A percentile compares a stretch with the other conserved stretches of the same genome.
Conservation (phyloP, 2,797 vertebrate genomes). For the Atherinosoma microstoma region DNA sequence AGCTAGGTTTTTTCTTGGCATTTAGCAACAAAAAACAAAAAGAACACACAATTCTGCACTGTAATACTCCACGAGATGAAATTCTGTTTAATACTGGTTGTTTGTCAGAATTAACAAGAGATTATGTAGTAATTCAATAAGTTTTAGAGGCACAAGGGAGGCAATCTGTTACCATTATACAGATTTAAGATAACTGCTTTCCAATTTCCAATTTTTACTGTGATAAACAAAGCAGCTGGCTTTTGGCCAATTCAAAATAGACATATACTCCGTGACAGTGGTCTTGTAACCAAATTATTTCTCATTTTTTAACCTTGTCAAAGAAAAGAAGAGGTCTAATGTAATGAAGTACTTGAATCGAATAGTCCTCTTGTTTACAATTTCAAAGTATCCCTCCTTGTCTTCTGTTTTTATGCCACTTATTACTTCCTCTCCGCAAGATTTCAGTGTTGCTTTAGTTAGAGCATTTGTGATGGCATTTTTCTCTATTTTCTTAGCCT, state of each 20-base stretch:
- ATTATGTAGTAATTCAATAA: neutral
- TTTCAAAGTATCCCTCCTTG: too few relatives aligned
- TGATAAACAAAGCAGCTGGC: neutral
- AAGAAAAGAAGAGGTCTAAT: too few relatives aligned
- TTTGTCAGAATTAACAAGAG: neutral
- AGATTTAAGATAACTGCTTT: neutral
- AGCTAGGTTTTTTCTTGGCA: neutral
- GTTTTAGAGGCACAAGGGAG: slow-evolving; percentile 1
- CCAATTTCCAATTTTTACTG: neutral
- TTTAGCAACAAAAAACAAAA: neutral
- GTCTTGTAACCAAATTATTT: too few relatives aligned
- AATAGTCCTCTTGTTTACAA: too few relatives aligned
- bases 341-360: too few relatives aligned
- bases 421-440: too few relatives aligned
- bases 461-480: too few relatives aligned
- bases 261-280: neutral
- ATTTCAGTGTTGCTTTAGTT: too few relatives aligned
- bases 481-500: too few relatives aligned
- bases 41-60: neutral
- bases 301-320: too few relatives aligned
- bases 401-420: too few relatives aligned
- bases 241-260: neutral
- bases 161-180: neutral
- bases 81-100: neutral
- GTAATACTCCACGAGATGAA: slow-evolving; percentile 12